Evolutionary conservation across 2,797 vertebrate genomes (phyloP).

Genomic region (Propithecus perrieri): DNA sequence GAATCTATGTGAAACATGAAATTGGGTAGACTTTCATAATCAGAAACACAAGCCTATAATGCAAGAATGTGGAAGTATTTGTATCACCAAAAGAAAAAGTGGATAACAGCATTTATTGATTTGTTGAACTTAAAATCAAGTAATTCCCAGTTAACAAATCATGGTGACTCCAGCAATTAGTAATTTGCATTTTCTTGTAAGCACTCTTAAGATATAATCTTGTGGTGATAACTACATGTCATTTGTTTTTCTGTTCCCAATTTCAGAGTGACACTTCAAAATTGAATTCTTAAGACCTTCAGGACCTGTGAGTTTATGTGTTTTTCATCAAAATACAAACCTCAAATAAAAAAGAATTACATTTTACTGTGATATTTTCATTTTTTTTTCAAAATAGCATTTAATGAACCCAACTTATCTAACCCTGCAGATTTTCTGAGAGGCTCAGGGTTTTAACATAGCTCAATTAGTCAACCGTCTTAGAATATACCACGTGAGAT

Average conservation of each 20-base stretch:
- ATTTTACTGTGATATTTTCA: not conserved
- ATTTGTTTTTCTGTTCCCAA: not conserved
- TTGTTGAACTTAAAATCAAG: not conserved
- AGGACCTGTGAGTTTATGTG: not conserved
- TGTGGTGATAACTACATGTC: not conserved
- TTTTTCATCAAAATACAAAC: not conserved
- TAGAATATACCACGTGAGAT: not conserved
- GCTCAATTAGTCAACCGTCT: not conserved
- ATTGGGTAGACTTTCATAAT: not conserved
- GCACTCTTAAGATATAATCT: not conserved
- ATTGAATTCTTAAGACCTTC: not conserved
- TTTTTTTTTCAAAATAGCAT: not conserved
- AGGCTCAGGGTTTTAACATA: not conserved
- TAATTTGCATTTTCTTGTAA: not conserved
- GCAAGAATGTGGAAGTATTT: not conserved
- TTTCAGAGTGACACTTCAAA: conserved; percentile 7
- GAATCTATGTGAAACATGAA: not conserved
- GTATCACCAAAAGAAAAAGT: not conserved
- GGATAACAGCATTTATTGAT: not conserved
- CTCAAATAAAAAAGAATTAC: not conserved
- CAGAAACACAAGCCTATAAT: not conserved
- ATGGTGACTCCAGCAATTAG: not conserved
- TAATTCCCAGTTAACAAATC: not conserved
- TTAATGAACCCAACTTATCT: not conserved
- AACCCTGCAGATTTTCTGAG: not conserved